A percentile compares a stretch with the other conserved stretches of the same genome.
Evolutionary conservation across 2,797 vertebrate species (phyloP).

Genomic region (Rhinogobio ventralis): DNA sequence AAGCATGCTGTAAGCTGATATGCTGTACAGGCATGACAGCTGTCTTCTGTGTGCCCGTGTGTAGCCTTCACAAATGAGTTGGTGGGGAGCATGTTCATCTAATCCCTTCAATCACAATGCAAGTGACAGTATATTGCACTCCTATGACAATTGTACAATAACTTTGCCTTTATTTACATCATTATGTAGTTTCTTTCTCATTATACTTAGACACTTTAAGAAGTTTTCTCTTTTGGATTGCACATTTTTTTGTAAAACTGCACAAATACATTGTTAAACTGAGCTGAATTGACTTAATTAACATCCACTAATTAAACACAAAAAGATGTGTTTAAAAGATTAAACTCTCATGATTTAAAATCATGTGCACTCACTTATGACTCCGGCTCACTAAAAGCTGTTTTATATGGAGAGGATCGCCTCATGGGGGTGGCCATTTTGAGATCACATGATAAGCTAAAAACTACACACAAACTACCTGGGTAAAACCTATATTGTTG

Average conservation of each 20-base stretch:
- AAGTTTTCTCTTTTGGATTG: neutral
- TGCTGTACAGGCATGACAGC: slow-evolving; percentile 34
- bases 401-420: neutral
- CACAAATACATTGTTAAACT: neutral
- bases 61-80: slow-evolving; percentile 24
- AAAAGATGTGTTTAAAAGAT: neutral
- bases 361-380: neutral
- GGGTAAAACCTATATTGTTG: neutral
- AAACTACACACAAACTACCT: too few relatives aligned
- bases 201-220: neutral
- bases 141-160: neutral
- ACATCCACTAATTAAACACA: neutral
- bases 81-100: slow-evolving; percentile 15
- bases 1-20: slow-evolving; percentile 51
- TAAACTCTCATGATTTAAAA: neutral
- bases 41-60: slow-evolving; percentile 25
- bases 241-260: neutral
- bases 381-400: neutral
- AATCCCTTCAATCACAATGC: slow-evolving; percentile 9
- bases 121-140: neutral
- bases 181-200: neutral
- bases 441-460: neutral
- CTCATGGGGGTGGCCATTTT: neutral
- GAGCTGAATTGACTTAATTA: neutral
- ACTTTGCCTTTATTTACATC: neutral